Percentiles rank a stretch among this genome's conserved stretches.
Conservation (phyloP, 2,888 invertebrate species). For the Hanleya hanleyi region DNA sequence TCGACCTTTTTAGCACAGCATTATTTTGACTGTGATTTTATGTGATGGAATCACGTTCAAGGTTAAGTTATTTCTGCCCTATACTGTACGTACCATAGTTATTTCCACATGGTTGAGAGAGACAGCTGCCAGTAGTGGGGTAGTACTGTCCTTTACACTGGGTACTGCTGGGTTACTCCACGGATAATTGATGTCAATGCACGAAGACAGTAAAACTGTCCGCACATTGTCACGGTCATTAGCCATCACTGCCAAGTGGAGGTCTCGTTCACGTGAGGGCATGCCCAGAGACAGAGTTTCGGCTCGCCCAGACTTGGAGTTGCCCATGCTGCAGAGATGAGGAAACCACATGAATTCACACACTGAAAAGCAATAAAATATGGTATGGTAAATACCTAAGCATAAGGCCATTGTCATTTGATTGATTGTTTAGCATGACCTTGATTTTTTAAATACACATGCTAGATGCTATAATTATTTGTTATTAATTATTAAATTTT, state of each 20-base stretch:
- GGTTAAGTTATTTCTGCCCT: neutral
- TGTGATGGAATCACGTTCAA: no score
- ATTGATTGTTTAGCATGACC: no score
- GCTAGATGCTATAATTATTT: no score
- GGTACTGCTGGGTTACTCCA: slow-evolving; percentile 73
- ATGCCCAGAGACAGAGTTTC: slow-evolving; percentile 66
- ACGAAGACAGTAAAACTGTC: slow-evolving; percentile 56
- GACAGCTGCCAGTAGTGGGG: slow-evolving; percentile 74
- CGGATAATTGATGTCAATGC: slow-evolving; percentile 73
- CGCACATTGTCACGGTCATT: slow-evolving; percentile 70
- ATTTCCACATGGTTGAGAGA: slow-evolving; percentile 73
- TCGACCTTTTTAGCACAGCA: no score
- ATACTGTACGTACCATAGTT: slow-evolving; percentile 69
- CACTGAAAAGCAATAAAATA: no score
- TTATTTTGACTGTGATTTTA: no score
- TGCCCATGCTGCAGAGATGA: slow-evolving; percentile 58
- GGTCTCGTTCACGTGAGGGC: slow-evolving; percentile 70
- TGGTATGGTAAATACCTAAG: no score
- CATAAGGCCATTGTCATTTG: no score
- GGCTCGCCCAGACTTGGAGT: slow-evolving; percentile 64
- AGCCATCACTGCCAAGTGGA: slow-evolving; percentile 73
- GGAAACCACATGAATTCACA: slow-evolving; percentile 10
- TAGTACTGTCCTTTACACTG: slow-evolving; percentile 74
- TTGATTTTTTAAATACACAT: no score
- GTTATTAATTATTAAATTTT: no score